A percentile compares a stretch with the other conserved stretches of the same genome.
phyloP scores from a whole-genome alignment of 2,113 vertebrate species.

The Rhombomys opimus region DNA sequence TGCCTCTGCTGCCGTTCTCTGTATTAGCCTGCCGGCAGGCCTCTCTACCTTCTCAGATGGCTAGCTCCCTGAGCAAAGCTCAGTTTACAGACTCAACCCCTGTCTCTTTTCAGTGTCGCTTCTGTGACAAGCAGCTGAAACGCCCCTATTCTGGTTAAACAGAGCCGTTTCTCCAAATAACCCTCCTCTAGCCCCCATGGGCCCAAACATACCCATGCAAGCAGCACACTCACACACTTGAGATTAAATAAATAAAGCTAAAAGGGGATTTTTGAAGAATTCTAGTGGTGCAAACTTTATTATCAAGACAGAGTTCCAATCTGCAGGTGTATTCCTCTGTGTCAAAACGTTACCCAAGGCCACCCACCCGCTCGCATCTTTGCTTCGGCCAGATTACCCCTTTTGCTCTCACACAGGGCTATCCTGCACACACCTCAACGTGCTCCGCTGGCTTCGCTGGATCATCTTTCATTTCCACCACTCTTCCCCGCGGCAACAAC shows the following conservation, averaged over 20 bases:
- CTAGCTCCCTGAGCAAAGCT: not conserved
- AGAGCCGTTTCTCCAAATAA: not conserved
- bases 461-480: not conserved
- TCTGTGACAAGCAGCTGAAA: not conserved
- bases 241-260: not conserved
- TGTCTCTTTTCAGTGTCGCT: not conserved
- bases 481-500: not conserved
- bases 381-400: too few species aligned
- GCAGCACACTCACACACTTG: not conserved
- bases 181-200: not conserved
- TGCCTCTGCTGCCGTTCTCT: not conserved
- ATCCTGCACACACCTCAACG: too few species aligned
- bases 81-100: not conserved
- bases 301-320: not conserved
- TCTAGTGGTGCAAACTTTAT: not conserved
- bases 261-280: not conserved
- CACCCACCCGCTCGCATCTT: too few species aligned
- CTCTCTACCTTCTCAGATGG: not conserved
- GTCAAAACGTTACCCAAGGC: not conserved
- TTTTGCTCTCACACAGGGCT: not conserved
- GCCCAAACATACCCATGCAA: not conserved
- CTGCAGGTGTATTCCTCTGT: not conserved
- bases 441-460: accelerated
- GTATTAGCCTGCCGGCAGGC: too few species aligned
- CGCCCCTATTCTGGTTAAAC: not conserved